Conservation (phyloP, 1,140 invertebrate species). For the Tenebrio molitor region DNA sequence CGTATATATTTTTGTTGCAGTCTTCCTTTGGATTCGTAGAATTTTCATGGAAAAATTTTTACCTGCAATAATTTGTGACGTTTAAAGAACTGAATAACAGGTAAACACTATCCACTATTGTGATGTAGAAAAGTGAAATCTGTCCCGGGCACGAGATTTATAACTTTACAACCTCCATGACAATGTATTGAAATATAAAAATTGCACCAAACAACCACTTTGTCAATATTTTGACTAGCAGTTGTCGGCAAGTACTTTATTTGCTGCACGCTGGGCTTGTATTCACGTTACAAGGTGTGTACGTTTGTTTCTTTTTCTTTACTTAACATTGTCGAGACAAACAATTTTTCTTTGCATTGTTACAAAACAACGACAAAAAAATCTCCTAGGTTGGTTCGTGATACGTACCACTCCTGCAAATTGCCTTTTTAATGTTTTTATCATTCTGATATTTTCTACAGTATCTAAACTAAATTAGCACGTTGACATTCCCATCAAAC, state of each 20-base stretch:
- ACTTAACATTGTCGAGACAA: slow-evolving; percentile 16
- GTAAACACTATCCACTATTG: no score
- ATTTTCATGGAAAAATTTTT: no score
- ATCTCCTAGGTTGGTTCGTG: neutral
- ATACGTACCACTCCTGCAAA: slow-evolving; percentile 10
- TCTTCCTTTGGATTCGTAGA: no score
- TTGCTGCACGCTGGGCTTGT: slow-evolving; percentile 26
- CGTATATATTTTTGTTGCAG: no score
- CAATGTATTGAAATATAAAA: slow-evolving; percentile 3
- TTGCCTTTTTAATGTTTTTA: neutral
- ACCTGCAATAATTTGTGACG: no score
- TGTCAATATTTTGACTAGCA: slow-evolving; percentile 37
- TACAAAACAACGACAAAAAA: slow-evolving; percentile 29
- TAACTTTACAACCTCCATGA: slow-evolving; percentile 31
- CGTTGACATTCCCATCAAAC: slow-evolving; percentile 17
- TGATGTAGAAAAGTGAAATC: slow-evolving; percentile 20
- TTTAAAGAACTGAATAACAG: no score
- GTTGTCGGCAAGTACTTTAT: slow-evolving; percentile 23
- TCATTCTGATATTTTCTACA: neutral
- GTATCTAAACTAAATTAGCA: neutral
- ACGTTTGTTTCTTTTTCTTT: slow-evolving; percentile 14
- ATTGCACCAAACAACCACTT: slow-evolving; percentile 14
- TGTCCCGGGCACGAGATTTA: slow-evolving; percentile 23
- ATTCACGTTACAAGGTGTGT: slow-evolving; percentile 30
- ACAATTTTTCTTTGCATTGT: slow-evolving; percentile 12